A percentile compares a stretch with the other conserved stretches of the same genome.
Evolutionary conservation across 2,113 vertebrate genomes (phyloP).

Genomic region (Aegithalos caudatus): DNA sequence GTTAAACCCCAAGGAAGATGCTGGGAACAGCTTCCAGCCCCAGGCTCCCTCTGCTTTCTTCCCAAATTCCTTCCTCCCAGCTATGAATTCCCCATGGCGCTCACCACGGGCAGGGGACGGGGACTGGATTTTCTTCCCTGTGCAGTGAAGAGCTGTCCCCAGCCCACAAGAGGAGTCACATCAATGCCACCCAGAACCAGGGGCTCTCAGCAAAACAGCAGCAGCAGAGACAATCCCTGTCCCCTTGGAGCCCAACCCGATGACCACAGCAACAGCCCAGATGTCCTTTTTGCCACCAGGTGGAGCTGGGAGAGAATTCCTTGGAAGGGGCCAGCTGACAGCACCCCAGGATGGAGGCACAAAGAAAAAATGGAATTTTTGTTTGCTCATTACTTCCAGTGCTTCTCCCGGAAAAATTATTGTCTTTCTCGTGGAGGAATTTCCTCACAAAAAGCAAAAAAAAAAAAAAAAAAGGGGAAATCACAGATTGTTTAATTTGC

Average conservation of each 20-base stretch:
- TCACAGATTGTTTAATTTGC: accelerated
- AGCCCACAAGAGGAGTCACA: accelerated
- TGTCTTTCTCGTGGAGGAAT: not conserved
- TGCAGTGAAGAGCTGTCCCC: not conserved
- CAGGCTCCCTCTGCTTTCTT: not conserved
- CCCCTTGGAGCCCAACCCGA: not conserved
- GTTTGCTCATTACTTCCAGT: not conserved
- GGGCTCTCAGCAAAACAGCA: not conserved
- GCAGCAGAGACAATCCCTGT: not conserved
- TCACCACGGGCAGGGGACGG: accelerated
- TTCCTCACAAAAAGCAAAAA: not conserved
- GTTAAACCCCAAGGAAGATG: not conserved
- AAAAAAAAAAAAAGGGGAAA: not conserved
- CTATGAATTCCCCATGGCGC: accelerated
- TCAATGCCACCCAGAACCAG: accelerated
- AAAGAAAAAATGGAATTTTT: not conserved
- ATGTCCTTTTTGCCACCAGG: conserved; percentile 11
- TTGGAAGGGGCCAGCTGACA: not conserved
- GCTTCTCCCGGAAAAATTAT: not conserved
- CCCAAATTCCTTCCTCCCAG: not conserved
- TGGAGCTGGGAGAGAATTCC: conserved; percentile 49
- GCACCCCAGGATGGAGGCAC: not conserved
- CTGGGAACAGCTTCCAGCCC: not conserved
- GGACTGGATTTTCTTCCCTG: accelerated
- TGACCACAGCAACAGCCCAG: not conserved